Evolutionary conservation across 2,113 vertebrate genomes (phyloP), one percentile per base, ranked within the genome.

Genomic region (Chrysochloris asiatica): DNA sequence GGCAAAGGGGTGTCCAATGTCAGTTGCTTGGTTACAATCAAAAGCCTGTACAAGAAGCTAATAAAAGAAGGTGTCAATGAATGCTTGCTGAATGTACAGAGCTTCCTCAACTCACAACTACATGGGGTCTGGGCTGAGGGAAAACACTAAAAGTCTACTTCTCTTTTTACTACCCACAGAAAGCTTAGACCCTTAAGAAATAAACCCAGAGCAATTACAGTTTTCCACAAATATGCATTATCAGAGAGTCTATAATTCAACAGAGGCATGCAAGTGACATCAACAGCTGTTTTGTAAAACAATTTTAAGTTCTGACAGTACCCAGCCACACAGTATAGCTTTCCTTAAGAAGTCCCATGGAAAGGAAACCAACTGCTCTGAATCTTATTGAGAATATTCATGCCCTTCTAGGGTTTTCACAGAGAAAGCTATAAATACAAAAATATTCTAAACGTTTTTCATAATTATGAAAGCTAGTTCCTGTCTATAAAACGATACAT

Each of bases 1-100:
- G 95, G 95, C 95, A 95, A 96, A 95, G 96, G 96, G 87, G 96
- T 96, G 93, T 97, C 97, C 82, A 87, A 95, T 96, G 92, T 96
- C 43, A 2, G 97, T 97, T 97, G 95, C 95, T 97, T 95, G 96
- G 97, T 97, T 97, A 97, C 93, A 54, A 87, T 80, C 78, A 88
- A 97, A 97, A 97, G 76, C 95, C 86, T 88, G 88, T 94, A 90
- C 22, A 0, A 89, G 88, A 91, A 94, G 59, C 78, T 61, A 2
- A 86, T 43, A 93, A n/a, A n/a, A n/a, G n/a, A n/a, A n/a, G n/a
- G n/a, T n/a, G n/a, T n/a, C n/a, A n/a, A n/a, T n/a, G n/a, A n/a
- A n/a, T n/a, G n/a, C n/a, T n/a, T n/a, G n/a, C n/a, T 50, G 80
- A 93, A 28, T 82, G 67, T 89, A 78, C 56, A 78, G 76, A 0